Evolutionary conservation across 2,113 vertebrate species (phyloP).

Genomic region (Semnornis frantzii): DNA sequence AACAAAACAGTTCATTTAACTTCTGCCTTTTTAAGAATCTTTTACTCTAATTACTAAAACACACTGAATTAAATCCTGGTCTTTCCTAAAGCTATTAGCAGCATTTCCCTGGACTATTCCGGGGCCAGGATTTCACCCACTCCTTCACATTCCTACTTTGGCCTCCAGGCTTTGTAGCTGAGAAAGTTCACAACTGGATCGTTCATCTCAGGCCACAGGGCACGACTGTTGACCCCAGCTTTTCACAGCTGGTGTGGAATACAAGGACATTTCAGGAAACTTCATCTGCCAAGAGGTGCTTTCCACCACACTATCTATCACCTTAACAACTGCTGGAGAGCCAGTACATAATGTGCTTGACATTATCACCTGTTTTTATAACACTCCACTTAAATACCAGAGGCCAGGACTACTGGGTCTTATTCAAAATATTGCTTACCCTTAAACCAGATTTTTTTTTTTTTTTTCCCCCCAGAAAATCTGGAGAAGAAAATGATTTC

Average conservation of each 20-base stretch:
- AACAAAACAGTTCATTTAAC: neutral
- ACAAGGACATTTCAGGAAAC: constrained; percentile 46
- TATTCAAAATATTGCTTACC: neutral
- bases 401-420: constrained; percentile 28
- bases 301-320: constrained; percentile 45
- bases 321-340: constrained; percentile 43
- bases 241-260: neutral
- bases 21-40: neutral
- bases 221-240: neutral
- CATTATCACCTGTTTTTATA: constrained; percentile 56
- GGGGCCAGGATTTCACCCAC: neutral
- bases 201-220: constrained; percentile 26
- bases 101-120: neutral
- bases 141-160: neutral
- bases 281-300: constrained; percentile 23
- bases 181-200: neutral
- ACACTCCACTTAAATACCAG: constrained; percentile 31
- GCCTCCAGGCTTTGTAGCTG: neutral
- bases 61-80: neutral
- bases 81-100: constrained; percentile 3
- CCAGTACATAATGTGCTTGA: constrained; percentile 37
- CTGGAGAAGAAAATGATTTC: neutral
- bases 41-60: constrained; percentile 5
- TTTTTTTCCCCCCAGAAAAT: neutral
- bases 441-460: constrained; percentile 7